Evolutionary conservation across 2,888 invertebrate genomes (phyloP).

Genomic region (Syrphus vitripennis): DNA sequence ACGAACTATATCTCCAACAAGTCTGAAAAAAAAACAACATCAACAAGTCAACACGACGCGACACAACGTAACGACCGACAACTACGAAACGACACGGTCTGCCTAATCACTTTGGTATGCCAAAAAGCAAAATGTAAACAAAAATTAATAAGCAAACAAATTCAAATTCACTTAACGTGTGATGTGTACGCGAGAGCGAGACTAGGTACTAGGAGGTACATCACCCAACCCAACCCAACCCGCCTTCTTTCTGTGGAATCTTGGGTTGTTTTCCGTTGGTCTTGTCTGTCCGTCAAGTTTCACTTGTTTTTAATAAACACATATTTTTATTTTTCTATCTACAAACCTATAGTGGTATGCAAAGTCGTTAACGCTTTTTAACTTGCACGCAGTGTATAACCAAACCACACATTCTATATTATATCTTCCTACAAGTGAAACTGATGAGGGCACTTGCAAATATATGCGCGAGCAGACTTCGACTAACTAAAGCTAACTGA

Average conservation of each 20-base stretch:
- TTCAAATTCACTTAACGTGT: slow-evolving; percentile 67
- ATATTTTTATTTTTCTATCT: not conserved
- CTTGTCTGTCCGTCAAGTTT: slow-evolving; percentile 45
- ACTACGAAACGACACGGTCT: not conserved
- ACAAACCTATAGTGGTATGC: not conserved
- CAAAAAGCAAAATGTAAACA: slow-evolving; percentile 61
- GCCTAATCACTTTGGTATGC: slow-evolving; percentile 67
- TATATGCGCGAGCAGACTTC: slow-evolving; percentile 35
- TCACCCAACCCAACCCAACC: not conserved
- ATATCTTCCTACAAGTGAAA: slow-evolving; percentile 17
- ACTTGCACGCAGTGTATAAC: not conserved
- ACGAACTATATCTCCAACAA: not conserved
- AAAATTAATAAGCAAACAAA: slow-evolving; percentile 66
- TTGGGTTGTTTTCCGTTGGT: not conserved
- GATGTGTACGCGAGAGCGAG: not conserved
- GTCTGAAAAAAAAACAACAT: not conserved
- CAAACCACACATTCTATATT: not conserved
- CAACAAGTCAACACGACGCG: not conserved
- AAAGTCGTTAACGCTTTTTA: slow-evolving; percentile 15
- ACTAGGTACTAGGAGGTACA: not conserved
- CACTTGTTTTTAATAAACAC: slow-evolving; percentile 7
- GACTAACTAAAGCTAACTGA: slow-evolving; percentile 15
- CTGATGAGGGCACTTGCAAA: slow-evolving; percentile 27
- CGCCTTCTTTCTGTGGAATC: not conserved
- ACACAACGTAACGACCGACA: not conserved